Base-by-base conservation (phyloP, 2,797 vertebrate genomes). In the Urosaurus nigricauda region DNA sequence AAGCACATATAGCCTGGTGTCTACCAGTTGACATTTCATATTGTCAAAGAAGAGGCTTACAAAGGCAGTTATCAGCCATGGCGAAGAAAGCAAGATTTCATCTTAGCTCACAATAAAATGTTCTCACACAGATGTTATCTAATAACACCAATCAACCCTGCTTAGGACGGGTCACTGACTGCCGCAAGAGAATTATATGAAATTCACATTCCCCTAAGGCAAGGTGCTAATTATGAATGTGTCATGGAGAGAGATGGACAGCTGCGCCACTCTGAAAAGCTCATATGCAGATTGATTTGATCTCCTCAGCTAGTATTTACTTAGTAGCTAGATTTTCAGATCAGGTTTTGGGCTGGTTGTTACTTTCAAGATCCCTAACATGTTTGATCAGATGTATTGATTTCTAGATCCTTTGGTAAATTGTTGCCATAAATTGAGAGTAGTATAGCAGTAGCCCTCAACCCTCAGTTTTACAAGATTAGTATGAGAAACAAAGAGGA, bases 141-240 rank as follows among this genome's bases (percentile, higher is more conserved):
- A 94, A 89, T 88, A 89, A 56, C 17, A 82, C 88, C 87, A 90
- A 58, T 92, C 90, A 94, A 86, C 90, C 79, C 75, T 4, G 0
- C 82, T 92, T 83, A 91, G 87, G 84, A 92, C 92, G 84, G 94
- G 93, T 81, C 84, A 79, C n/a, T 94, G 84, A 73, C 84, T 91
- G 65, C 82, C 90, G 17, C 2, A 2, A 63, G 88, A 93, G 92
- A 89, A 84, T 79, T 79, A 24, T 89, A 35, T 0, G 0, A 84
- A 86, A 70, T 87, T 89, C 2, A 0, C 70, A 92, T 56, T 47
- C 86, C 81, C 70, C 63, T 40, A 83, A 89, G 81, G 29, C 85
- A 90, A 77, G 4, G 0, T 74, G 83, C 84, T 91, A 73, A 79
- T 91, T 86, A 87, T 63, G 71, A 84, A 53, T 43, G 73, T 89